A percentile compares a stretch with the other conserved stretches of the same genome.
Evolutionary conservation across 2,888 invertebrate species (phyloP).

Genomic region (Netelia melanura): DNA sequence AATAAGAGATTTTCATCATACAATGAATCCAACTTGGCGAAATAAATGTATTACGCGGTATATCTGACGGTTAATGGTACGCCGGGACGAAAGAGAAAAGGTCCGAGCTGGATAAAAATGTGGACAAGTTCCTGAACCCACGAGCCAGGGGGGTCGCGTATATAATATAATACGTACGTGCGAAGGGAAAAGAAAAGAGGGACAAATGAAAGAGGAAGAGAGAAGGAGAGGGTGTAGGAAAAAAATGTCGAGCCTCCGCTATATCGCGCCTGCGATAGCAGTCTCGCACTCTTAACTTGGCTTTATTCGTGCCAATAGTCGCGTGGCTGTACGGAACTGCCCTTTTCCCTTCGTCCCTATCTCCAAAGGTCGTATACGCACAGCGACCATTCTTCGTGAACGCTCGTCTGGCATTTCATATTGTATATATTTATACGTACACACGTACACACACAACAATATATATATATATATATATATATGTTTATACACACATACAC

Average conservation of each 20-base stretch:
- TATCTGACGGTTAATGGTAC: conserved; percentile 25
- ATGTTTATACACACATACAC: background rate
- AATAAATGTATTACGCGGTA: background rate
- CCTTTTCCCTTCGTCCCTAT: conserved; percentile 41
- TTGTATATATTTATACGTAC: background rate
- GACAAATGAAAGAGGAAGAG: background rate
- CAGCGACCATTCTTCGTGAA: conserved; percentile 34
- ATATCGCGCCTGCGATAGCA: conserved; percentile 32
- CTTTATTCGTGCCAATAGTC: conserved; percentile 65
- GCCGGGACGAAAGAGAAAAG: conserved; percentile 35
- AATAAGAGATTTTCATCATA: background rate
- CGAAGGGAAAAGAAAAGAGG: conserved; percentile 14
- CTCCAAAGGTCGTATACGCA: background rate
- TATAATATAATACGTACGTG: background rate
- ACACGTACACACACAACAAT: background rate
- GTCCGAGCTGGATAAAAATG: conserved; percentile 42
- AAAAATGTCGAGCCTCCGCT: conserved; percentile 36
- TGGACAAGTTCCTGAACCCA: conserved; percentile 33
- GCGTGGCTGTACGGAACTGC: conserved; percentile 33
- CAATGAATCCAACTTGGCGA: conserved; percentile 4
- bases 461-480: too few species aligned
- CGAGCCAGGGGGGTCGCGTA: background rate
- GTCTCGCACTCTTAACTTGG: conserved; percentile 43
- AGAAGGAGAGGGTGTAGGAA: background rate
- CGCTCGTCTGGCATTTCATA: background rate